Conservation (phyloP, 2,113 vertebrate genomes). For the Halcyon senegalensis region DNA sequence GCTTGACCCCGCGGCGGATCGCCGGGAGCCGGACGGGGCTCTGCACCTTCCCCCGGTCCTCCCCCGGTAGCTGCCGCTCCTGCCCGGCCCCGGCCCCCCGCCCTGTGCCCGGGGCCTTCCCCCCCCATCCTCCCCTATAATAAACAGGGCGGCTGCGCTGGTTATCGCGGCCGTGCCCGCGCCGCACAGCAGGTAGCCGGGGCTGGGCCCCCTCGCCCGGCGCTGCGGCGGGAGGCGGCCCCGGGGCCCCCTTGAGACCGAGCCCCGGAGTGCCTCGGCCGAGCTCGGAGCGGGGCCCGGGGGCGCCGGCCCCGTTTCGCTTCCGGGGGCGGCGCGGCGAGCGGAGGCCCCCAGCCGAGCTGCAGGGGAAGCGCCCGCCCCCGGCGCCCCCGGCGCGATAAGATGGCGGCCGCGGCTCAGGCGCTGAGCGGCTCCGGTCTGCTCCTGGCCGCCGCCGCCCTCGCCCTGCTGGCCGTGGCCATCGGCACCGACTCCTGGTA, state of each 20-base stretch:
- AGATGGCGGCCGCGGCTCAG: constrained; percentile 87
- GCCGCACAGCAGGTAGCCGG: neutral
- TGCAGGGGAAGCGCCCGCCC: constrained; percentile 47
- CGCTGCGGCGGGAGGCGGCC: neutral
- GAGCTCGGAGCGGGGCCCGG: neutral
- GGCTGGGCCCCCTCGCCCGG: neutral
- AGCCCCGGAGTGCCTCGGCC: neutral
- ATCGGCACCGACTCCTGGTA: constrained; percentile 93
- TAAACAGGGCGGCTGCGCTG: too few relatives aligned
- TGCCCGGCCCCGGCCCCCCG: neutral
- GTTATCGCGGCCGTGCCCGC: neutral
- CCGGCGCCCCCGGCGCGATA: constrained; percentile 39
- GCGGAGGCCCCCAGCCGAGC: constrained; percentile 1
- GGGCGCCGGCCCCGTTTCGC: neutral
- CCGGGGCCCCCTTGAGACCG: neutral
- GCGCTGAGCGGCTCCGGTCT: constrained; percentile 87
- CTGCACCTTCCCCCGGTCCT: neutral
- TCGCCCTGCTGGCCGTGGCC: constrained; percentile 86
- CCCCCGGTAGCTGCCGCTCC: too few relatives aligned
- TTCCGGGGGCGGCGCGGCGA: constrained; percentile 14
- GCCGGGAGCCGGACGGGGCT: neutral
- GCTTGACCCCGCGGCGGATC: rapidly evolving
- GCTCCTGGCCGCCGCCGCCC: constrained; percentile 85
- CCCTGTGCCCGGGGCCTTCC: neutral
- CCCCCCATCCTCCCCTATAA: too few relatives aligned